A percentile compares a stretch with the other conserved stretches of the same genome.
Conservation (phyloP, 2,888 invertebrate genomes). For the Chrysodeixis includens region DNA sequence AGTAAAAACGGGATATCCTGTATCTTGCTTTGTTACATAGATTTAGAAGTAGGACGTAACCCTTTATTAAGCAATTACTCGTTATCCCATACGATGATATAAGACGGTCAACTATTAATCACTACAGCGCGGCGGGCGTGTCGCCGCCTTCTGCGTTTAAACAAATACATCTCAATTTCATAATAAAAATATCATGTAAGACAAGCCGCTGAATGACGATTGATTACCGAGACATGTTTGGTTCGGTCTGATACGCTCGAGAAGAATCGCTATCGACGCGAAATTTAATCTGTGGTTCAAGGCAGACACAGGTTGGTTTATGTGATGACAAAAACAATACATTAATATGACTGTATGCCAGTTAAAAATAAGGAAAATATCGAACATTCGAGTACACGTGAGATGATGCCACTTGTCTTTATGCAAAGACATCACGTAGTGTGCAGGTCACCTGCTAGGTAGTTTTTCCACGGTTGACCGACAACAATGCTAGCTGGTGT, state of each 20-base stretch:
- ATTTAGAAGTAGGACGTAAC: constrained; percentile 42
- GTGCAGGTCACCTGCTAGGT: constrained; percentile 78
- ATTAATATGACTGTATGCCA: constrained; percentile 53
- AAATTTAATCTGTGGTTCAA: constrained; percentile 84
- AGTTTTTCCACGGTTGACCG: constrained; percentile 79
- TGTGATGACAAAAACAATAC: constrained; percentile 71
- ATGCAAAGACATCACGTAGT: constrained; percentile 77
- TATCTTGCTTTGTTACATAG: constrained; percentile 39
- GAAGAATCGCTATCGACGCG: constrained; percentile 77
- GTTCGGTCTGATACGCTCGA: constrained; percentile 83
- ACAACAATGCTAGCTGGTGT: constrained; percentile 81
- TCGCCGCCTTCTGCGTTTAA: constrained; percentile 57
- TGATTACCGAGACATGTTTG: constrained; percentile 82
- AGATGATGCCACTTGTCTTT: constrained; percentile 61
- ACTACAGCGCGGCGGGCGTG: constrained; percentile 38
- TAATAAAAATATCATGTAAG: constrained; percentile 78
- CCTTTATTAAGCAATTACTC: constrained; percentile 28
- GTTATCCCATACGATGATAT: constrained; percentile 47
- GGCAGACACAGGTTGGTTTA: constrained; percentile 75
- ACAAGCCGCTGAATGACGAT: constrained; percentile 75
- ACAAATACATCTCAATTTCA: constrained; percentile 73
- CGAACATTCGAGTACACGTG: constrained; percentile 39
- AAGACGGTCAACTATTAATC: constrained; percentile 53
- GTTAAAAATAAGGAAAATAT: constrained; percentile 55
- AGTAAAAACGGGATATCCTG: constrained; percentile 63